Base-by-base conservation (phyloP, 2,888 invertebrate genomes). In the Platypus cylindrus region DNA sequence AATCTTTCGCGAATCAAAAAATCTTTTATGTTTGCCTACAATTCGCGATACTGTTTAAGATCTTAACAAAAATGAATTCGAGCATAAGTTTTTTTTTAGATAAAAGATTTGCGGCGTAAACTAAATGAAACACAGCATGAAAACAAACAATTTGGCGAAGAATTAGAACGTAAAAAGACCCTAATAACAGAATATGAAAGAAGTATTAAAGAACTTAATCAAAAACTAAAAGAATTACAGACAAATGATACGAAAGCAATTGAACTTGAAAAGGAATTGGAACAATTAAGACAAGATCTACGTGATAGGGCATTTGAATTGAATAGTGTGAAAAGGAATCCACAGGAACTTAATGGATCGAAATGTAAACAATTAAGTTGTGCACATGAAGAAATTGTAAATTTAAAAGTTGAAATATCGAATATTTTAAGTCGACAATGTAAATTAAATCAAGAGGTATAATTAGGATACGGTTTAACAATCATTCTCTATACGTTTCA, bases 341-440 rank as follows among this genome's bases (percentile, higher is more conserved):
- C 45, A 2, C 37, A 47, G 37, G 43, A 50, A 35, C 48, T 48
- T 20, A 45, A 38, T 33, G 45, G 46, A 24, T 40, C 42, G 11
- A 48, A 34, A 35, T 49, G 49, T 30, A 32, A 48, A 5, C 49
- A 46, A 37, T 32, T 52, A 18, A 46, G 43, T 3, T 46, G 43
- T 7, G 48, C 51, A 3, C 50, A 56, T 37, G 51, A 57, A 30
- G 56, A 59, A 43, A 48, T 55, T n/a, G 37, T 40, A 15, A 32
- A 31, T 24, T 41, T 62, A 30, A 59, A 55, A 38, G 48, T 49
- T 12, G 54, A 59, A 40, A 38, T 58, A 24, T 51, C 52, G 31
- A 46, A 40, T 8, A 26, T 56, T 24, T 32, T 56, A 3, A 52
- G 53, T 27, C 48, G 50, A 20, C 54, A 57, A 22, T 39, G 44